Conservation (phyloP, 2,797 vertebrate genomes). For the Tauraco hartlaubi region DNA sequence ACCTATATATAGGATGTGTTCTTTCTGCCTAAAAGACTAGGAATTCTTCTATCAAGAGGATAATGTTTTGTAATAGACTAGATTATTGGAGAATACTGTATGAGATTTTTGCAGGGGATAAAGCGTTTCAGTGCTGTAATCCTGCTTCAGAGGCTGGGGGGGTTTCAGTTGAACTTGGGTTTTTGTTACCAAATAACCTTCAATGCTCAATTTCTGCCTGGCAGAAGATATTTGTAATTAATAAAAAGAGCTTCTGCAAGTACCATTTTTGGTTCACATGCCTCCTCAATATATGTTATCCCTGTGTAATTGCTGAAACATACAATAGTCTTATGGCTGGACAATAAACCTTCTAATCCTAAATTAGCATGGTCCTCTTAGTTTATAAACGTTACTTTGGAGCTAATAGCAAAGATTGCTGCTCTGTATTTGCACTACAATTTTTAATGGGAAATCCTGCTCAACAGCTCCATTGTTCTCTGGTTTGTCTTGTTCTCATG, state of each 20-base stretch:
- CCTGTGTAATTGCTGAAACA: background rate
- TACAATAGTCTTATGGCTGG: too few species aligned
- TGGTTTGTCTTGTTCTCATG: background rate
- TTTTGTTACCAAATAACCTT: background rate
- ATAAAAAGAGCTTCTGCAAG: background rate
- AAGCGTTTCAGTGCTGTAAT: background rate
- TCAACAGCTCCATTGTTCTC: constrained; percentile 25
- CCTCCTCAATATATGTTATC: background rate
- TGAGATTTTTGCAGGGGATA: background rate
- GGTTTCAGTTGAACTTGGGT: background rate
- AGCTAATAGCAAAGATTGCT: background rate
- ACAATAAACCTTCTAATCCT: background rate
- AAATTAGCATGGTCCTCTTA: background rate
- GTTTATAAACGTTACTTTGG: background rate
- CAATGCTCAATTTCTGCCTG: background rate
- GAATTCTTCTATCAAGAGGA: background rate
- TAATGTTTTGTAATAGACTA: background rate
- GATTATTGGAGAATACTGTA: background rate
- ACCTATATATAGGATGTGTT: constrained; percentile 31
- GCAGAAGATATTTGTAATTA: background rate
- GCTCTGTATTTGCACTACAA: background rate
- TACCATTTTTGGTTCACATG: background rate
- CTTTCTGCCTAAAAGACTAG: background rate
- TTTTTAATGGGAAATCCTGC: constrained; percentile 25
- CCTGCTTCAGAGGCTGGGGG: background rate